Base-by-base conservation (phyloP, 2,888 invertebrate genomes). In the Dryococelus australis region DNA sequence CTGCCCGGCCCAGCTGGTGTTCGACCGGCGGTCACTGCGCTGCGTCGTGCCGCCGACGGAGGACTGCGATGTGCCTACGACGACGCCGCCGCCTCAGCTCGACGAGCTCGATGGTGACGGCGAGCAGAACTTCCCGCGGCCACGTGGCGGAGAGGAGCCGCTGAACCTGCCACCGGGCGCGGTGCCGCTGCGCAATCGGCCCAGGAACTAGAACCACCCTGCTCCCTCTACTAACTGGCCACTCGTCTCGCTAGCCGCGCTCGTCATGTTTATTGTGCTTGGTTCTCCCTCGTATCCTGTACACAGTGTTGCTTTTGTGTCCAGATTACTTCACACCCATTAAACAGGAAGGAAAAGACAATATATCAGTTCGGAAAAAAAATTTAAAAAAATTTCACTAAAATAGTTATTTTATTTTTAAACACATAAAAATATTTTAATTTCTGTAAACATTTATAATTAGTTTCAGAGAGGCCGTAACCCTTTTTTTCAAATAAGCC, bases 41-140 rank as follows among this genome's bases (percentile, higher is more conserved):
- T 98, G 98, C 92, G 97, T 97, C 51, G 97, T 97, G 12, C 97
- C 97, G 0, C 98, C 98, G 10, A 98, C 97, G 65, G 97, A 97
- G 90, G 97, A 98, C 91, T 98, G 98, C 91, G 97, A 97, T 90
- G 94, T 97, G 0, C 97, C 97, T 0, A 96, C 97, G 88, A 97
- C 97, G 35, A 95, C 95, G 0, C 95, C 95, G 0, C 95, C 95
- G 86, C 94, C 93, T 79, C 89, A 88, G 83, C 86, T 87, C 53
- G 89, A 89, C 80, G 89, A 90, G 87, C 89, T 90, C 85, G 88
- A 90, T 84, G 89, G 90, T 81, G 88, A 89, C 84, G 88, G 89
- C 51, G 89, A 90, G 84, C 89, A 90, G 86, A 89, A 89, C 87
- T 88, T 90, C 84, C 89, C 87, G 20, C 87, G 87, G 16, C 88